A percentile compares a stretch with the other conserved stretches of the same genome.
phyloP scores from a whole-genome alignment of 2,113 vertebrate genomes.

The Atrichornis clamosus region DNA sequence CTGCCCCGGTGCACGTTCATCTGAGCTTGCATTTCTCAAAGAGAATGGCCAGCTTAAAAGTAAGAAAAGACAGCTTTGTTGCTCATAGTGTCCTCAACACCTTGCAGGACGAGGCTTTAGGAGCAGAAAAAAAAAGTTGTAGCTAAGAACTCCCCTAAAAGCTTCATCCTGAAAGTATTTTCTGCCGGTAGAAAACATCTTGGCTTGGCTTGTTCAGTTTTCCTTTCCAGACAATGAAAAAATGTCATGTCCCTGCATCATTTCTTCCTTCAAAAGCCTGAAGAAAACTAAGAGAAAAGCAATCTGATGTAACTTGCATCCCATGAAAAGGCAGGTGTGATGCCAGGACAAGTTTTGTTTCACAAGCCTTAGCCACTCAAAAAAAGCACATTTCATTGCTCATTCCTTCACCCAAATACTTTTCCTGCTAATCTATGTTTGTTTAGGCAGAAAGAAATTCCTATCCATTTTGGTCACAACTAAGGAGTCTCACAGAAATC shows the following conservation, averaged over 20 bases:
- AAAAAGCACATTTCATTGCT: not conserved
- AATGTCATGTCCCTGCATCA: not conserved
- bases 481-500: not conserved
- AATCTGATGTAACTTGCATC: not conserved
- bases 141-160: not conserved
- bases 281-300: not conserved
- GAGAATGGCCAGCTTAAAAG: not conserved
- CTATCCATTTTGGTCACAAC: not conserved
- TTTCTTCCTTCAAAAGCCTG: not conserved
- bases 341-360: not conserved
- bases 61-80: not conserved
- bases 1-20: not conserved
- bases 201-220: not conserved
- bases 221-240: not conserved
- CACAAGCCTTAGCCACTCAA: not conserved
- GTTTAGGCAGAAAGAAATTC: constrained; percentile 23
- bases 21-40: not conserved
- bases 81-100: not conserved
- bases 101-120: not conserved
- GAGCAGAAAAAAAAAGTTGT: not conserved
- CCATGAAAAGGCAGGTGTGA: not conserved
- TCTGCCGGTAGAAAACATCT: not conserved
- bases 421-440: constrained; percentile 17
- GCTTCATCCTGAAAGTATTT: not conserved
- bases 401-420: not conserved